Conservation (phyloP, 2,888 invertebrate species). For the Anthophora plumipes region DNA sequence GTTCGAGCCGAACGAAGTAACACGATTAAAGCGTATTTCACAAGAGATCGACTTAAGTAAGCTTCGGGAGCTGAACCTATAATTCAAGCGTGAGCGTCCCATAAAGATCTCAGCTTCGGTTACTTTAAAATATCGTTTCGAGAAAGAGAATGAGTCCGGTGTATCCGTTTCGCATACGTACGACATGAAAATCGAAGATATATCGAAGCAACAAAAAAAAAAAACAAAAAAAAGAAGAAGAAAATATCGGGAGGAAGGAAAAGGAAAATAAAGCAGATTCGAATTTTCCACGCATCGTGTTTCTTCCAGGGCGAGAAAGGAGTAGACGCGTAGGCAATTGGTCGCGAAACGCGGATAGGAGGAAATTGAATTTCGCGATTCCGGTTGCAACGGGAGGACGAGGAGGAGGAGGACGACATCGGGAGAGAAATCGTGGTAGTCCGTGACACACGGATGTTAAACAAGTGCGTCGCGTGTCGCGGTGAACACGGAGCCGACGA, state of each 20-base stretch:
- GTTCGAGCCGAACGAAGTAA: neutral
- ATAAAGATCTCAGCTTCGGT: constrained; percentile 2
- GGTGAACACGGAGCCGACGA: constrained; percentile 19
- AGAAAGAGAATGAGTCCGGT: neutral
- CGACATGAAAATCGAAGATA: no score
- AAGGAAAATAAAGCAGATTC: neutral
- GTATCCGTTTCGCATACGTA: no score
- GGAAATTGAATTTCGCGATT: constrained; percentile 22
- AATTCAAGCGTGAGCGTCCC: neutral
- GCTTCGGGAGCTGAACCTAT: no score
- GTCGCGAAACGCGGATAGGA: constrained; percentile 7
- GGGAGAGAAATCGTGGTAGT: constrained; percentile 1
- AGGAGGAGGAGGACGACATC: neutral
- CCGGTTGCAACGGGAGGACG: neutral
- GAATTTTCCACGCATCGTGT: neutral
- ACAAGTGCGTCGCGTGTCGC: constrained; percentile 22
- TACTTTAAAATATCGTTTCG: neutral
- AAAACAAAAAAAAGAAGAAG: no score
- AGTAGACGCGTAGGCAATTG: neutral
- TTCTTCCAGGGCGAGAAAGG: neutral
- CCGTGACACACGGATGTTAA: constrained; percentile 20
- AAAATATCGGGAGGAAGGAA: no score
- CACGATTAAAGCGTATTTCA: no score
- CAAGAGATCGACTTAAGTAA: neutral
- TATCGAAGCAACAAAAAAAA: no score